These are phyloP conservation scores for Sesamia nonagrioides DNA, from an alignment of 1,140 invertebrate species.

Conservation along the genomic window DNA sequence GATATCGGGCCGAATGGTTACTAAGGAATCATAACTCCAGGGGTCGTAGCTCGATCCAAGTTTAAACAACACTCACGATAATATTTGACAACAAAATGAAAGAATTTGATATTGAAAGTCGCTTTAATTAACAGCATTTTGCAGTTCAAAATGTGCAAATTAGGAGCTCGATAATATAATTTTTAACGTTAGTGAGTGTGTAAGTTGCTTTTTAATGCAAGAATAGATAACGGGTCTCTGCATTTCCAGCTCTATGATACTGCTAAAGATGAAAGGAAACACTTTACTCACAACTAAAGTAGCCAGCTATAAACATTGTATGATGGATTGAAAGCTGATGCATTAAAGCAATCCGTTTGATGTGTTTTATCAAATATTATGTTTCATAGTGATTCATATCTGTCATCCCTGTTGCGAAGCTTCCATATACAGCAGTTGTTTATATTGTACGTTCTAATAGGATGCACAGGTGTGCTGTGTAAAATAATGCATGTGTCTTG, in stretches of 20 bases:
- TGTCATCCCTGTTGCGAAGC: not conserved
- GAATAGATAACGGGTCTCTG: no score
- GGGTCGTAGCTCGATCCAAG: no score
- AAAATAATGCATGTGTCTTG: not conserved
- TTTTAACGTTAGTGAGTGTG: no score
- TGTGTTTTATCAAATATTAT: conserved; percentile 29
- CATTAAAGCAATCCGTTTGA: conserved; percentile 18
- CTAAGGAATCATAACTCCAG: no score
- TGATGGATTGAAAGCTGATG: conserved; percentile 27
- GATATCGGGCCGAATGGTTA: no score
- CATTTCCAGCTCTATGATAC: not conserved
- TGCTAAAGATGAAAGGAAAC: conserved; percentile 20
- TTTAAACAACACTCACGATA: no score
- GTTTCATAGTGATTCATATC: conserved; percentile 18
- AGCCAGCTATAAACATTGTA: not conserved
- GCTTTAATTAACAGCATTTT: no score
- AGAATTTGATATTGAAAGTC: no score
- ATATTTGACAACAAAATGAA: no score
- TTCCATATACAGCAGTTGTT: not conserved
- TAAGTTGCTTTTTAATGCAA: not conserved
- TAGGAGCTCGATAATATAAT: no score
- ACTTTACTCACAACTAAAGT: conserved; percentile 7
- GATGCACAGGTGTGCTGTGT: conserved; percentile 21
- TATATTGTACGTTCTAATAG: conserved; percentile 13
- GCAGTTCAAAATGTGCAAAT: no score